Conservation (phyloP, 2,888 invertebrate genomes). For the Xestobium rufovillosum region DNA sequence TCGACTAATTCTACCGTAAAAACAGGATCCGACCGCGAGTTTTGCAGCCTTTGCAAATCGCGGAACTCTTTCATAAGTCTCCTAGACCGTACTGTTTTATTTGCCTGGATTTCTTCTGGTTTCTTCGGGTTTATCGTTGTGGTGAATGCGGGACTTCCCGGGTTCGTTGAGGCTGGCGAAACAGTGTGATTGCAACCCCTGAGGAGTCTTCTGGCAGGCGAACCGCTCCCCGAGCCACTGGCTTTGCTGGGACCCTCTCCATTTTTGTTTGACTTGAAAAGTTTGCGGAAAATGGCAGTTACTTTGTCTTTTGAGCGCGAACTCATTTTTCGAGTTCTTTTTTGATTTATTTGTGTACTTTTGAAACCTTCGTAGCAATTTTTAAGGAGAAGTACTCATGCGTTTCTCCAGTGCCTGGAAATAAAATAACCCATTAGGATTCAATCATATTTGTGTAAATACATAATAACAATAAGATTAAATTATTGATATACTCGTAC, state of each 20-base stretch:
- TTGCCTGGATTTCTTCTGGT: conserved; percentile 41
- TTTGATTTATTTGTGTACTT: no score
- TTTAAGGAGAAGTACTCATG: no score
- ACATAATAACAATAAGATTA: no score
- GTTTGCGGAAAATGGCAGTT: conserved; percentile 69
- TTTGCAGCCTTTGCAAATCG: conserved; percentile 69
- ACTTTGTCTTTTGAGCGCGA: conserved; percentile 76
- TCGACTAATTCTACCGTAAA: conserved; percentile 80
- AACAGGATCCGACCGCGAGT: conserved; percentile 59
- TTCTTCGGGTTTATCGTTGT: conserved; percentile 26
- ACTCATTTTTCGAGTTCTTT: conserved; percentile 58
- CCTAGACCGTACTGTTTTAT: conserved; percentile 62
- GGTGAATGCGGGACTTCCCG: conserved; percentile 47
- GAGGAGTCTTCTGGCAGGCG: conserved; percentile 38
- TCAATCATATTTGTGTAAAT: no score
- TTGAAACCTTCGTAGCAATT: no score
- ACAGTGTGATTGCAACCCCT: conserved; percentile 39
- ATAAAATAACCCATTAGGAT: no score
- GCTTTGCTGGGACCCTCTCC: conserved; percentile 50
- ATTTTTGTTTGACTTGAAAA: conserved; percentile 61
- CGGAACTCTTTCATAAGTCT: conserved; percentile 80
- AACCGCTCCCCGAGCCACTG: conserved; percentile 45
- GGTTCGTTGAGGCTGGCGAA: conserved; percentile 38
- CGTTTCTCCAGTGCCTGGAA: no score
- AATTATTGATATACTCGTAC: no score